Conservation (phyloP, 2,888 invertebrate genomes). For the Tetranychus truncatus region DNA sequence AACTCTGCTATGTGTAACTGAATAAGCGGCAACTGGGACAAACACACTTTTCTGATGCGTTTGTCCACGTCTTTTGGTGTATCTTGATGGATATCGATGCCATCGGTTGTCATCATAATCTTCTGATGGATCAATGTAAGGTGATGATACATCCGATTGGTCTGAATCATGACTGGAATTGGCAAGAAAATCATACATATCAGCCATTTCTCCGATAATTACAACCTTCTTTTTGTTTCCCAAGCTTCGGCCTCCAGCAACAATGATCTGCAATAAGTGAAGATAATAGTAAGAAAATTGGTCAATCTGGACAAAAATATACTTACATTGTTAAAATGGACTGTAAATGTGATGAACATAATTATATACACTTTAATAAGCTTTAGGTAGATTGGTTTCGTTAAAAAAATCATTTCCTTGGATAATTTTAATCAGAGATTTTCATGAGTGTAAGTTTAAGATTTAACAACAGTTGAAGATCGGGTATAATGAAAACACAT, state of each 20-base stretch:
- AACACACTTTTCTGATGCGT: conserved; percentile 13
- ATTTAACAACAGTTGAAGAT: not conserved
- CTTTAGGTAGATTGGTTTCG: not conserved
- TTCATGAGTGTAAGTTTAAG: not conserved
- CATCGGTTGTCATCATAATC: conserved; percentile 2
- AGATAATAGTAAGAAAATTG: not conserved
- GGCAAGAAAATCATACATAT: conserved; percentile 11
- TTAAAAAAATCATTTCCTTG: not conserved
- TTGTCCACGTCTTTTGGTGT: not conserved
- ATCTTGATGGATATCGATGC: not conserved
- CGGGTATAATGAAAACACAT: not conserved
- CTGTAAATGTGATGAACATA: not conserved
- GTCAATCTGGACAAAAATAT: not conserved
- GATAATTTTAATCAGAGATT: not conserved
- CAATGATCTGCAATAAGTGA: not conserved
- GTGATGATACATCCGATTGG: not conserved
- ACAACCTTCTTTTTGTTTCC: conserved; percentile 17
- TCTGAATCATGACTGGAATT: conserved; percentile 1
- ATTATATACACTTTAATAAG: not conserved
- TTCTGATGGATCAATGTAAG: not conserved
- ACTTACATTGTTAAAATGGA: not conserved
- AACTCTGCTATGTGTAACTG: conserved; percentile 15
- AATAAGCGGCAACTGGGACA: conserved; percentile 21
- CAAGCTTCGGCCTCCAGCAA: not conserved
- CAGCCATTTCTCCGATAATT: conserved; percentile 18